Base-by-base conservation (phyloP, 2,113 vertebrate genomes). In the Pseudorhombus dupliciocellatus region DNA sequence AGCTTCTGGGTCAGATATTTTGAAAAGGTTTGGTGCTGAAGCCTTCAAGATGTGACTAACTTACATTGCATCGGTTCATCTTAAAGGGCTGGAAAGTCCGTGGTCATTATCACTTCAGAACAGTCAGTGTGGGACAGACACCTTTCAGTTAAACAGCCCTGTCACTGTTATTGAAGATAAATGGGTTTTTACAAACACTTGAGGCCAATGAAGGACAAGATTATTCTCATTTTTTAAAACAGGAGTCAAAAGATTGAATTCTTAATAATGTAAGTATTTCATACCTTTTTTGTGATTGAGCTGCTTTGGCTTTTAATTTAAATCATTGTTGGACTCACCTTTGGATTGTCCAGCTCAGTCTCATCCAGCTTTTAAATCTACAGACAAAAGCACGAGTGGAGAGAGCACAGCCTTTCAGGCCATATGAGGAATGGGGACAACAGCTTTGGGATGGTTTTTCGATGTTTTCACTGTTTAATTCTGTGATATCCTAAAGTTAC, bases 51-150 rank as follows among this genome's bases (percentile, higher is more conserved):
- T 12, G 30, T 88, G 83, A 88, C 37, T 89, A 83, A 89, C 20
- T 16, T 2, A 18, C 22, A 66, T 8, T n/a, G 2, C 21, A n/a
- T 50, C 18, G 9, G 20, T 70, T 79, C 7, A 63, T 8, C 15
- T 21, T 53, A 87, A 88, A 90, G 83, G 81, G 66, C 79, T 78
- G 53, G 63, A 77, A 88, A 87, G 53, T 84, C 73, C 79, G 7
- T 10, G 46, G 8, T 14, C 7, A 50, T n/a, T 44, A 44, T 48
- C 20, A 48, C 46, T 8, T 6, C 7, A 48, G 6, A n/a, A 48
- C 46, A 48, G 16, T 44, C 40, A 44, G 40, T 42, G 40, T 15
- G 40, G 16, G 16, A 44, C 2, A 37, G 0, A 37, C 34, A 10
- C 34, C 10, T 37, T 37, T 11, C 2, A 37, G 11, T 37, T 10